Evolutionary conservation across 2,797 vertebrate genomes (phyloP).

Genomic region (Mionectes olivaceus): DNA sequence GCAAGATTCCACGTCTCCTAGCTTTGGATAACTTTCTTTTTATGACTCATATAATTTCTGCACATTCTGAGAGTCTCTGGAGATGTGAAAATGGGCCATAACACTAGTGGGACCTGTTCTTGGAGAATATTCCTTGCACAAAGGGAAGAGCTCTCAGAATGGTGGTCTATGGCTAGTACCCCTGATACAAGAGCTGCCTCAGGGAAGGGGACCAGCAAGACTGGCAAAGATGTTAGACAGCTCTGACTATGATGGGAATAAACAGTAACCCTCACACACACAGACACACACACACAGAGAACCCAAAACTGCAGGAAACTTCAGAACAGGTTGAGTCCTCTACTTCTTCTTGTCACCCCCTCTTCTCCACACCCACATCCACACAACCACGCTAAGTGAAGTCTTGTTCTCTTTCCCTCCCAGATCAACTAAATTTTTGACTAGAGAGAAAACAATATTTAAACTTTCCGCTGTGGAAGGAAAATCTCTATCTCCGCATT

Average conservation of each 20-base stretch:
- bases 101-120: neutral
- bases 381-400: neutral
- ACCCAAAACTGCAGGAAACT: neutral
- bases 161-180: neutral
- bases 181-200: neutral
- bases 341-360: neutral
- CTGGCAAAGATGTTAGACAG: neutral
- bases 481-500: neutral
- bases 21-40: neutral
- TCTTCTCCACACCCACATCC: neutral
- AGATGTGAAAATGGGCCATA: neutral
- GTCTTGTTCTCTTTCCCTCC: neutral
- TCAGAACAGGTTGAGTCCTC: neutral
- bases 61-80: neutral
- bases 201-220: neutral
- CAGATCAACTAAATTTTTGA: neutral
- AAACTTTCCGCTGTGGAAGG: neutral
- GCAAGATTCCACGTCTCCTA: neutral
- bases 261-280: neutral
- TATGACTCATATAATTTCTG: neutral
- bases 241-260: neutral
- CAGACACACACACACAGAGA: neutral
- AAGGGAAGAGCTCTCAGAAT: neutral
- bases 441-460: neutral
- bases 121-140: neutral